Evolutionary conservation across 64 coral and sea anemone species (phyloP), one percentile per base, ranked within the genome.

Genomic region (Trachythela sp.): DNA sequence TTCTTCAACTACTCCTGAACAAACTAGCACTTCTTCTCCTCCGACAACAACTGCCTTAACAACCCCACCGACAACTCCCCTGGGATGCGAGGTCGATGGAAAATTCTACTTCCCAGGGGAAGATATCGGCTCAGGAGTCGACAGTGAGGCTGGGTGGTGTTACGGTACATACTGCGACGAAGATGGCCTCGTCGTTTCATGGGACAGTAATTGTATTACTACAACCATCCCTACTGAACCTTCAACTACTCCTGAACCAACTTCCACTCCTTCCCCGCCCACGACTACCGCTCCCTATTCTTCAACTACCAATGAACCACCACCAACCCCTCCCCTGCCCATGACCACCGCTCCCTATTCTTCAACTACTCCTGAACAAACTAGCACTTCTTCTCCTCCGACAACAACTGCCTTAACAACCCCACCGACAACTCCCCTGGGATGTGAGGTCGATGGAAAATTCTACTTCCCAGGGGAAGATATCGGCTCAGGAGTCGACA

Each of bases 371-470:
- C n/a, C n/a, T n/a, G n/a, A n/a, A n/a, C n/a, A n/a, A n/a, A n/a
- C n/a, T n/a, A n/a, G n/a, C n/a, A n/a, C n/a, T n/a, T n/a, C n/a
- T n/a, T n/a, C n/a, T n/a, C n/a, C n/a, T n/a, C n/a, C 9, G 8
- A 39, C 27, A 39, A 34, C 37, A 37, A 77, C 20, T 29, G 33
- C 22, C 9, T 24, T 40, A n/a, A 22, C 31, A 40, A 38, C 29
- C 11, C 29, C 34, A 33, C 40, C 88, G 17, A 83, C 38, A 17
- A 77, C 13, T 13, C 54, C 9, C 15, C 24, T 26, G 2, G 83
- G 89, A 8, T 91, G 89, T 86, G 20, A 85, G 4, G 33, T 85
- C 15, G 38, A 91, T 45, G 90, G 90, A 24, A 91, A 70, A 15
- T 71, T 48, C 58, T 91, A 91, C 27, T 27, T 26, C 27, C 36